Evolutionary conservation across 2,888 invertebrate genomes (phyloP), one percentile per base, ranked within the genome.

Genomic region (Drosophila gaucha): DNA sequence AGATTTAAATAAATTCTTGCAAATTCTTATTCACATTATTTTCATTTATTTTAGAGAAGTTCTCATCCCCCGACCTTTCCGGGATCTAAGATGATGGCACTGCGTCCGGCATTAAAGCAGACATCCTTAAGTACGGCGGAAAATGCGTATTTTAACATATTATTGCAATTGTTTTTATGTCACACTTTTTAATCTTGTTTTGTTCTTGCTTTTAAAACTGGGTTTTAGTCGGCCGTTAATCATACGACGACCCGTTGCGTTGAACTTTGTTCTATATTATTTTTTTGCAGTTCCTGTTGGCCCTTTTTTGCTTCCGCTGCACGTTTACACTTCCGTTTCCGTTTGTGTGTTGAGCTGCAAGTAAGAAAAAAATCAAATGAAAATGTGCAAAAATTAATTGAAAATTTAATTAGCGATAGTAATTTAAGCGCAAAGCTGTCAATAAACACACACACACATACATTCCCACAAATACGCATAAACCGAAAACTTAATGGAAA

Each of bases 381-480:
- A 50, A 55, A 57, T 57, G 28, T 26, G 36, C 36, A 46, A 12
- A 60, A 50, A 65, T 78, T 69, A 74, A 74, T 83, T 67, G 54
- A 49, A 57, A 75, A 67, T 80, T 84, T 67, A 74, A 74, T 78
- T 70, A 79, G 70, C 64, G 74, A 50, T 28, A 57, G 50, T 49
- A 62, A 67, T 64, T 74, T 49, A 52, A 74, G 63, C 55, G 33
- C 51, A 57, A 54, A 67, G 41, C 51, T 67, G 36, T 62, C 49
- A 68, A 62, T 35, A 62, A 52, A 35, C 28, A 22, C 33, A 49
- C 44, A 56, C 26, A 12, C 49, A 14, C 28, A 8, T 38, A 46
- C 35, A 24, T n/a, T n/a, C 26, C 41, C 18, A 52, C 9, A 35
- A 26, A 33, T 22, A 60, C n/a, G n/a, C 38, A 31, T 8, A 47